Evolutionary conservation across 1,140 invertebrate genomes (phyloP).

Genomic region (Campoletis sonorensis): DNA sequence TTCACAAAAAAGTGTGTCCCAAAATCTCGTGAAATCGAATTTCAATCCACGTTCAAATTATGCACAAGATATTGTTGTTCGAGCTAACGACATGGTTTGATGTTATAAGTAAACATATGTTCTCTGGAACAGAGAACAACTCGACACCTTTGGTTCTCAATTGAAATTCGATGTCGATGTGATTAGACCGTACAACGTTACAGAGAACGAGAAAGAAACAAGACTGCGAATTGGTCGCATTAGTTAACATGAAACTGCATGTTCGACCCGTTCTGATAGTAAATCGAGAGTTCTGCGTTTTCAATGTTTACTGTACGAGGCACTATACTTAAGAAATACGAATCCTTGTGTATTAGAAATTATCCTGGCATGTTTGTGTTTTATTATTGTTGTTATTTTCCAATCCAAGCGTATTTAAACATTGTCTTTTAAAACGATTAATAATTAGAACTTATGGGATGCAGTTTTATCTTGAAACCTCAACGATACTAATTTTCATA

Average conservation of each 20-base stretch:
- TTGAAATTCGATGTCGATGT: neutral
- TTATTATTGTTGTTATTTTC: neutral
- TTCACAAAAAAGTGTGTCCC: neutral
- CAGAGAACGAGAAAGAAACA: neutral
- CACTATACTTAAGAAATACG: neutral
- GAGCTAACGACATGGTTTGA: neutral
- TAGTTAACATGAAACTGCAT: neutral
- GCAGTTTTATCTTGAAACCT: too few species aligned
- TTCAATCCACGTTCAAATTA: neutral
- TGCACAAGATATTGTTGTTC: neutral
- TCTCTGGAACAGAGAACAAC: neutral
- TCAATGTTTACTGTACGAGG: neutral
- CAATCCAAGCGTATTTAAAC: neutral
- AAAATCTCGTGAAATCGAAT: neutral
- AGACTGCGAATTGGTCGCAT: neutral
- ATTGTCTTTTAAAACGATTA: too few species aligned
- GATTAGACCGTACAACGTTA: neutral
- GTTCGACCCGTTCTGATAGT: neutral
- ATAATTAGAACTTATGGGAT: too few species aligned
- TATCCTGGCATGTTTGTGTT: too few species aligned
- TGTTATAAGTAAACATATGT: neutral
- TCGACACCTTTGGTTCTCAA: neutral
- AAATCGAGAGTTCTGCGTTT: neutral
- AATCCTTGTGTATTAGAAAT: neutral
- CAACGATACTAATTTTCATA: too few species aligned